A percentile compares a stretch with the other conserved stretches of the same genome.
Evolutionary conservation across 2,797 vertebrate species (phyloP).

Genomic region (Anabacerthia variegaticeps): DNA sequence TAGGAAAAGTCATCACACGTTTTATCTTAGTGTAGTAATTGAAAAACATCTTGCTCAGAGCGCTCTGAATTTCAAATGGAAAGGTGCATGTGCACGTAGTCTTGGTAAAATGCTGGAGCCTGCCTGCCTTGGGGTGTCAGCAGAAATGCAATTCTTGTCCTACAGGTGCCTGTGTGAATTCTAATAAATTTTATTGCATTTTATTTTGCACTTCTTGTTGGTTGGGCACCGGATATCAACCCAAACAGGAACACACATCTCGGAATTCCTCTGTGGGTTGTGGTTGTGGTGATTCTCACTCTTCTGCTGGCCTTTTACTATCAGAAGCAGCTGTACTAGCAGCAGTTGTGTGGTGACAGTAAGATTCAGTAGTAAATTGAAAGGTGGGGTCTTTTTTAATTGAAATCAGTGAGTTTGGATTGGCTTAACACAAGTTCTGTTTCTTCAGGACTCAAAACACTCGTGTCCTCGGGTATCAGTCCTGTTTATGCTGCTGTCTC

Average conservation of each 20-base stretch:
- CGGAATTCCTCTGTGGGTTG: not conserved
- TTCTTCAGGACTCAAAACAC: not conserved
- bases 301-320: not conserved
- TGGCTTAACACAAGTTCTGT: not conserved
- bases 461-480: not conserved
- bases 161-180: not conserved
- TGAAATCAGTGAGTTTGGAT: not conserved
- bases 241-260: rapidly evolving
- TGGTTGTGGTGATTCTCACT: not conserved
- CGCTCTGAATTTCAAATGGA: not conserved
- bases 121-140: not conserved
- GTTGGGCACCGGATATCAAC: not conserved
- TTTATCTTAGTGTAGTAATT: not conserved
- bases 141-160: not conserved
- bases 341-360: not conserved
- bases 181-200: not conserved
- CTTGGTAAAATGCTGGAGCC: not conserved
- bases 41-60: not conserved
- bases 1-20: not conserved
- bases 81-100: rapidly evolving
- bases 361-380: not conserved
- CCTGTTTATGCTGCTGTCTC: not conserved
- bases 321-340: not conserved
- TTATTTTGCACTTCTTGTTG: not conserved
- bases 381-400: not conserved